Conservation (phyloP, 2,797 vertebrate genomes). For the Sebastes umbrosus region DNA sequence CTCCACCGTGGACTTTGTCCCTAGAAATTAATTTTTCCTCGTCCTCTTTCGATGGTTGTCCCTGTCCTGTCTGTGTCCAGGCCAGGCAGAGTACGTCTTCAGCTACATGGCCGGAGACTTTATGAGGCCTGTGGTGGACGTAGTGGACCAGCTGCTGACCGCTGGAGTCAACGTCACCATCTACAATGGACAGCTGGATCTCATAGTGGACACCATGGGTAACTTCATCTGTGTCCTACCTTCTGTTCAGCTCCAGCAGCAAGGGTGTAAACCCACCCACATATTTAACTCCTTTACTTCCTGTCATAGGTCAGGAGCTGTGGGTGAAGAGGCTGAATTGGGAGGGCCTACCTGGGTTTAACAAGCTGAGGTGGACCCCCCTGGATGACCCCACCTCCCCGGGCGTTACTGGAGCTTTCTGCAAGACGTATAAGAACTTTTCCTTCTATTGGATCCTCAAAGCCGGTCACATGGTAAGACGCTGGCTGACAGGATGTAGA, state of each 20-base stretch:
- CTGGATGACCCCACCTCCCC: slow-evolving; percentile 80
- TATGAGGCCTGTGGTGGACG: slow-evolving; percentile 90
- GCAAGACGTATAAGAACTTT: slow-evolving; percentile 91
- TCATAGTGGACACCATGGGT: slow-evolving; percentile 98
- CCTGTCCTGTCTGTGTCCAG: slow-evolving; percentile 57
- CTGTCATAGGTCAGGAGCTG: slow-evolving; percentile 88
- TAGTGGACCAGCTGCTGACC: slow-evolving; percentile 88
- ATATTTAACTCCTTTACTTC: too few species aligned
- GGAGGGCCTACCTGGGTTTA: slow-evolving; percentile 84
- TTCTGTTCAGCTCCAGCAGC: not conserved
- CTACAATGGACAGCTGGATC: slow-evolving; percentile 97
- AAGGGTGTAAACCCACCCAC: too few species aligned
- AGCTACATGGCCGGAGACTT: slow-evolving; percentile 91
- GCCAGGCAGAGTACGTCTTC: slow-evolving; percentile 89
- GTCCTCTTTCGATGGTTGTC: not conserved
- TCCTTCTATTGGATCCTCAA: slow-evolving; percentile 96
- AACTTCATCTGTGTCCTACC: not conserved
- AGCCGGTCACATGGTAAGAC: slow-evolving; percentile 95
- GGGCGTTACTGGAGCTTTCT: slow-evolving; percentile 88
- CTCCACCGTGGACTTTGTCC: not conserved
- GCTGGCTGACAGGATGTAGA: not conserved
- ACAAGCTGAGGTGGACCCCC: slow-evolving; percentile 86
- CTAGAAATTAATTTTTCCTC: not conserved
- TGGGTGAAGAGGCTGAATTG: slow-evolving; percentile 93
- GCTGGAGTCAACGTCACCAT: slow-evolving; percentile 89